Conservation (phyloP, 37 sponge, comb jelly and placozoan genomes). For the Chondrosia reniformis region DNA sequence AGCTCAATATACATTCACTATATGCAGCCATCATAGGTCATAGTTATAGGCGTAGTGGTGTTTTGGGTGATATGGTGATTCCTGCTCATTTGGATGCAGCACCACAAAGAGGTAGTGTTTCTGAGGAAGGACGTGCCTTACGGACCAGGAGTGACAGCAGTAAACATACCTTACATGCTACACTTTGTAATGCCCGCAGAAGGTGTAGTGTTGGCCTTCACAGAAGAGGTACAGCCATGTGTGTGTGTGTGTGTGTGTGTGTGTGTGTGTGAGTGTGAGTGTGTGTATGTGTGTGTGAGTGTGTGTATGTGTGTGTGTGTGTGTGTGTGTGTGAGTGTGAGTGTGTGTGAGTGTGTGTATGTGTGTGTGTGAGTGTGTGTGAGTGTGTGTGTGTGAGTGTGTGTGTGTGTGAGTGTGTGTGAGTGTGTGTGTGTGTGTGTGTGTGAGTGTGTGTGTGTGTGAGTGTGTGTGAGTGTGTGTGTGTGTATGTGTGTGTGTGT, state of each 20-base stretch:
- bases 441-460: background rate
- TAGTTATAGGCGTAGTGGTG: too few relatives aligned
- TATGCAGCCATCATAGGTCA: too few relatives aligned
- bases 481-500: too few relatives aligned
- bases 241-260: background rate
- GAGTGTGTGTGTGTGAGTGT: background rate
- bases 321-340: background rate
- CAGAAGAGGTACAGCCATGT: background rate
- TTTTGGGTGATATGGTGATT: too few relatives aligned
- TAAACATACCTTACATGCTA: background rate
- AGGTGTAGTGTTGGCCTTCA: background rate
- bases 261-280: background rate
- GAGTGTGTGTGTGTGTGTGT: background rate
- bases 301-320: slow-evolving; percentile 8
- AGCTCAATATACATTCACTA: too few relatives aligned
- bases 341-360: background rate
- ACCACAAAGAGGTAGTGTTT: slow-evolving; percentile 15
- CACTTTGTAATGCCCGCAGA: slow-evolving; percentile 7
- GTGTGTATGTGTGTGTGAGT: slow-evolving; percentile 1
- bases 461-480: too few relatives aligned
- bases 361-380: background rate
- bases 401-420: background rate
- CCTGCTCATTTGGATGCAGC: background rate
- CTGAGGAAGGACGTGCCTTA: background rate
- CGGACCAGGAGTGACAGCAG: background rate